Evolutionary conservation across 2,113 vertebrate species (phyloP).

Genomic region (human): DNA sequence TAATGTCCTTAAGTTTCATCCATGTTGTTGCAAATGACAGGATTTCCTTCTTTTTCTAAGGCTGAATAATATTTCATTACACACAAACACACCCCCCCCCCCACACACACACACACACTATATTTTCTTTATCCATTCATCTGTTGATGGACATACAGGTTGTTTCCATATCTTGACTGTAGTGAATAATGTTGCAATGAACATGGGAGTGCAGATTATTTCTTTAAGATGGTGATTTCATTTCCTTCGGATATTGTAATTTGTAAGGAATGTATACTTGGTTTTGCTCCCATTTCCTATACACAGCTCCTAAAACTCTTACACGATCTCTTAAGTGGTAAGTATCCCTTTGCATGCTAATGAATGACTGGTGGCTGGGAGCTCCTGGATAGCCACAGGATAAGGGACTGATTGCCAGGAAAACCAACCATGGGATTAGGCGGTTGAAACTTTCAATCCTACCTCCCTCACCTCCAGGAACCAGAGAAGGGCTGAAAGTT

Average conservation of each 20-base stretch:
- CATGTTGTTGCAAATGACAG: not conserved
- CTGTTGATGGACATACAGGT: not conserved
- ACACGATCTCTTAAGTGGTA: not conserved
- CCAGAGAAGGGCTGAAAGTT: not conserved
- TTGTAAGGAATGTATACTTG: not conserved
- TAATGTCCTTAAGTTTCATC: not conserved
- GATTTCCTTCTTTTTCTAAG: not conserved
- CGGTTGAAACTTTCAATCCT: not conserved
- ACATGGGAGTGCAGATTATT: not conserved
- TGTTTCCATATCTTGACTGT: not conserved
- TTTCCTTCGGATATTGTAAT: not conserved
- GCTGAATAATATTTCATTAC: not conserved
- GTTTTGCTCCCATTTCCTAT: not conserved
- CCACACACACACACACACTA: too few species aligned
- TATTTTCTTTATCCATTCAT: not conserved
- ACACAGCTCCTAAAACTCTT: not conserved
- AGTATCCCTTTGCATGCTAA: not conserved
- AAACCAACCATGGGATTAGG: not conserved
- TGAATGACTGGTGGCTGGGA: not conserved
- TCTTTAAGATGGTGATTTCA: not conserved
- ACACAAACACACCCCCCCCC: not conserved
- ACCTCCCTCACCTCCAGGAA: not conserved
- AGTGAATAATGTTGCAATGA: not conserved
- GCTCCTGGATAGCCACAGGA: not conserved
- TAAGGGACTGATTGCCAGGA: not conserved